These are phyloP conservation scores for Polypedilum pembai DNA, from an alignment of 1,140 invertebrate species.

Conservation along the genomic window DNA sequence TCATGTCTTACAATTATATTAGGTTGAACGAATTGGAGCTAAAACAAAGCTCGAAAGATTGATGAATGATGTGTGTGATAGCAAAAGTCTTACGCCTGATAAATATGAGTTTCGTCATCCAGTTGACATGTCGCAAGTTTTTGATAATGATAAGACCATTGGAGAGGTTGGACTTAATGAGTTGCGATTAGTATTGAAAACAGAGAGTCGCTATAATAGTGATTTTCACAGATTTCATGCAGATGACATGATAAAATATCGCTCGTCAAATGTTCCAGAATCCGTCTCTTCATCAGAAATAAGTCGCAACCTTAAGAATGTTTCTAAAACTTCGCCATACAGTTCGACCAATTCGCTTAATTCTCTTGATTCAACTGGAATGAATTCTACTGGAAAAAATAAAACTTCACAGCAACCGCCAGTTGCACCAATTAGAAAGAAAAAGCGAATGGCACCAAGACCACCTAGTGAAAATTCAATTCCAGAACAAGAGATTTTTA, in stretches of 20 bases:
- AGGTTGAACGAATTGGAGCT: slow-evolving; percentile 45
- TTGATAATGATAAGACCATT: slow-evolving; percentile 42
- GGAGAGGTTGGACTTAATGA: slow-evolving; percentile 42
- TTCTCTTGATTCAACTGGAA: slow-evolving; percentile 42
- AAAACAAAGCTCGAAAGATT: slow-evolving; percentile 56
- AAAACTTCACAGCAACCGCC: not conserved
- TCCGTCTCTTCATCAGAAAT: slow-evolving; percentile 43
- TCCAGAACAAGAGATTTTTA: slow-evolving; percentile 25
- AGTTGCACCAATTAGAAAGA: slow-evolving; percentile 37
- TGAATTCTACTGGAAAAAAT: slow-evolving; percentile 30
- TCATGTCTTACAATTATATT: not conserved
- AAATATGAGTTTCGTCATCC: slow-evolving; percentile 76
- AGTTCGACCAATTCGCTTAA: slow-evolving; percentile 43
- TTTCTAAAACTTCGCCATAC: slow-evolving; percentile 41
- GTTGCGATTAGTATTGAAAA: slow-evolving; percentile 41
- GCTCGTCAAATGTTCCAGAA: slow-evolving; percentile 35
- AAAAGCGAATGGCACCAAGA: slow-evolving; percentile 40
- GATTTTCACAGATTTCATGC: slow-evolving; percentile 35
- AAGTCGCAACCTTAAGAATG: slow-evolving; percentile 41
- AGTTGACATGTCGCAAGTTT: slow-evolving; percentile 43
- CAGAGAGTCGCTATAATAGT: slow-evolving; percentile 38
- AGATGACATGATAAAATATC: slow-evolving; percentile 41
- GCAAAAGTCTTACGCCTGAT: slow-evolving; percentile 65
- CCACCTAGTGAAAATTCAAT: slow-evolving; percentile 38
- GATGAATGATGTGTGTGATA: slow-evolving; percentile 69